Conservation (phyloP, 2,797 vertebrate species). For the Rhinella marina region DNA sequence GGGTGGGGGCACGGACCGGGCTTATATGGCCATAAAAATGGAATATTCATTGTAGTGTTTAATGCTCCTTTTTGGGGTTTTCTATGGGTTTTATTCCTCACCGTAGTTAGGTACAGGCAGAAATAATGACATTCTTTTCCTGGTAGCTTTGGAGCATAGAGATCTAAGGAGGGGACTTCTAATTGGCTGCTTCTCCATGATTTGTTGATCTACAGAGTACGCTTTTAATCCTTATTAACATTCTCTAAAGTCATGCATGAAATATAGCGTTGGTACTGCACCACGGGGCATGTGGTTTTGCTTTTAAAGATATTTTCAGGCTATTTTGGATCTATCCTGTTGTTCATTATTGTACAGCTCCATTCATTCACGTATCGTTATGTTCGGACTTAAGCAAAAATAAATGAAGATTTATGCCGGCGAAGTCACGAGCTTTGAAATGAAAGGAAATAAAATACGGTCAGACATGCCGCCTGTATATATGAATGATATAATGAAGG, state of each 20-base stretch:
- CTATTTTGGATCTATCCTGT: constrained; percentile 62
- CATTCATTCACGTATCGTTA: constrained; percentile 47
- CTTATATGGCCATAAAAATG: constrained; percentile 58
- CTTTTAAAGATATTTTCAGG: constrained; percentile 85
- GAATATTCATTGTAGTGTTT: constrained; percentile 59
- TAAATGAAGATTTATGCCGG: constrained; percentile 49
- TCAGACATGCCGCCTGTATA: background rate
- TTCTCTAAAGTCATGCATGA: constrained; percentile 88
- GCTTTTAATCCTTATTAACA: constrained; percentile 93
- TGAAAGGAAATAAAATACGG: constrained; percentile 7
- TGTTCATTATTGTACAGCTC: constrained; percentile 53
- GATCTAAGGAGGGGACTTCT: constrained; percentile 80
- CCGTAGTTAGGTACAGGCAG: constrained; percentile 58
- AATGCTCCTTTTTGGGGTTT: constrained; percentile 38
- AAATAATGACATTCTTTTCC: constrained; percentile 66
- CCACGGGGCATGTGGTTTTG: constrained; percentile 86
- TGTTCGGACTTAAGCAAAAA: constrained; percentile 20
- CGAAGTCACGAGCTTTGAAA: background rate
- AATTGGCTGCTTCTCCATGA: constrained; percentile 74
- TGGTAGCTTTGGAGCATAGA: constrained; percentile 71
- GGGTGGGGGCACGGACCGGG: constrained; percentile 63
- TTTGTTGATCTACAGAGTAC: constrained; percentile 81
- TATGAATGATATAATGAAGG: background rate
- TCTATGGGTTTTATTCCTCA: constrained; percentile 60
- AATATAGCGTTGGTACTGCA: constrained; percentile 85